phyloP scores from a whole-genome alignment of 2,888 invertebrate species.

The Dione juno region DNA sequence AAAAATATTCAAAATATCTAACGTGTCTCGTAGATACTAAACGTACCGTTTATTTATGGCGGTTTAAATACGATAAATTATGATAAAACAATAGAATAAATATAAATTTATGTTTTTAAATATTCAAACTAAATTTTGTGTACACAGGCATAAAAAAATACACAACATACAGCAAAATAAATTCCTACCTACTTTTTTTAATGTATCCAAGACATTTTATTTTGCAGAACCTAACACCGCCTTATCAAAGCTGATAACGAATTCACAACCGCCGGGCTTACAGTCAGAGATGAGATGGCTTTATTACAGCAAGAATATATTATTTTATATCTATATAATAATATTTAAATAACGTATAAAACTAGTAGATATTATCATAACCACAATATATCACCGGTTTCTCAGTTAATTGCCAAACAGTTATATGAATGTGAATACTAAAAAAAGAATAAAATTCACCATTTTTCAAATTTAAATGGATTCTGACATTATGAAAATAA shows the following conservation, averaged over 20 bases:
- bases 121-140: not conserved
- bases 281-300: too few relatives aligned
- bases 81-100: not conserved
- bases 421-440: conserved; percentile 20
- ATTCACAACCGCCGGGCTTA: too few relatives aligned
- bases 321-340: not conserved
- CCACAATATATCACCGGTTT: conserved; percentile 13
- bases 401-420: conserved; percentile 19
- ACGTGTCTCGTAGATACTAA: not conserved
- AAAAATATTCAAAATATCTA: conserved; percentile 1
- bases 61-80: conserved; percentile 5
- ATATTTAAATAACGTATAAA: conserved; percentile 10
- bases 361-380: not conserved
- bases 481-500: conserved; percentile 30
- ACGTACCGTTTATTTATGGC: not conserved
- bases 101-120: not conserved
- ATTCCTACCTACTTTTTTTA: too few relatives aligned
- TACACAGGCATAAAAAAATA: not conserved
- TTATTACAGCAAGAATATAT: too few relatives aligned
- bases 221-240: too few relatives aligned
- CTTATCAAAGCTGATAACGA: too few relatives aligned
- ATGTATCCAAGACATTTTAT: too few relatives aligned
- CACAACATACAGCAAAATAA: not conserved
- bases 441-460: conserved; percentile 24
- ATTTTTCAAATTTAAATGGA: conserved; percentile 36